Evolutionary conservation across 1,140 invertebrate genomes (phyloP).

Genomic region (Delia radicum): DNA sequence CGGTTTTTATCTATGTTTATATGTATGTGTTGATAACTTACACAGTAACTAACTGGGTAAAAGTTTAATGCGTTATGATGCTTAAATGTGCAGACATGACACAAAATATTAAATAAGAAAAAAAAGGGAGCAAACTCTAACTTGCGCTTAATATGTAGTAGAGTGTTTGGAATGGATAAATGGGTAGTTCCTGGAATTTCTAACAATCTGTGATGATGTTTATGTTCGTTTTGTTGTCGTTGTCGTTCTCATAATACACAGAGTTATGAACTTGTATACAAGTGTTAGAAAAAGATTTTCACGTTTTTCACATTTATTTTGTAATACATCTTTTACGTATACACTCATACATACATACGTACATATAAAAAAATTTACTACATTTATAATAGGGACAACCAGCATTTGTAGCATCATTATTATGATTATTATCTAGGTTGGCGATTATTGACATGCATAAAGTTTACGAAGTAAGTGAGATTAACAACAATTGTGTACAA

Average conservation of each 20-base stretch:
- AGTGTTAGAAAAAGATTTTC: neutral
- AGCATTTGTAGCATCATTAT: neutral
- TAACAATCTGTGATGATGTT: neutral
- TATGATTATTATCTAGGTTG: neutral
- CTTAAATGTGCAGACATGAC: conserved; percentile 22
- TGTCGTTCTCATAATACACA: no score
- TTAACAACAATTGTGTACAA: neutral
- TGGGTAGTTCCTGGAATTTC: neutral
- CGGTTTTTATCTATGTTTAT: neutral
- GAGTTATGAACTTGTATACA: neutral
- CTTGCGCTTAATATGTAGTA: neutral
- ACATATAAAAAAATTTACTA: neutral
- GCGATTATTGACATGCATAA: neutral
- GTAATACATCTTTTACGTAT: neutral
- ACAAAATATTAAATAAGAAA: conserved; percentile 6
- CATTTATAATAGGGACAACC: neutral
- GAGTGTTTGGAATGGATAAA: neutral
- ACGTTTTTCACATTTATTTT: neutral
- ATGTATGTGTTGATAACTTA: no score
- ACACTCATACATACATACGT: neutral
- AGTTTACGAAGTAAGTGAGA: neutral
- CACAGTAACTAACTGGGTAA: conserved; percentile 11
- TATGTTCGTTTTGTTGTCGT: no score
- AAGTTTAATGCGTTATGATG: conserved; percentile 19
- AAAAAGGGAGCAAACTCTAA: neutral